Evolutionary conservation across 2,113 vertebrate genomes (phyloP).

Genomic region (Psittacus erithacus): DNA sequence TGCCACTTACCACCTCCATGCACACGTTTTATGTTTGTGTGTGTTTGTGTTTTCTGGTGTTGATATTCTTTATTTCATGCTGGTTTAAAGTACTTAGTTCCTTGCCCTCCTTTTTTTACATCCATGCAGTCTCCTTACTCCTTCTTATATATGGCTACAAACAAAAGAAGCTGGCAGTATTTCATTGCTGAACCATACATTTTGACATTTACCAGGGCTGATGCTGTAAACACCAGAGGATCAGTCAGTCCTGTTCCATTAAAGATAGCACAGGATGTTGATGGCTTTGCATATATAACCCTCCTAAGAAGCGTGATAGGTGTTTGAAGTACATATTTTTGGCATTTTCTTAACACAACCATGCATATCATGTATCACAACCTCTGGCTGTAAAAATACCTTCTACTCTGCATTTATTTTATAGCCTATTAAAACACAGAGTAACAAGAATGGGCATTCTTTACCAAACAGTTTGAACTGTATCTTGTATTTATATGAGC

Average conservation of each 20-base stretch:
- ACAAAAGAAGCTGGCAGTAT: not conserved
- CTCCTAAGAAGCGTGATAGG: not conserved
- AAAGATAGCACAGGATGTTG: not conserved
- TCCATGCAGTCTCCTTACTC: rapidly evolving
- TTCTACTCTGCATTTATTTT: slow-evolving; percentile 31
- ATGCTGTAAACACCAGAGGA: not conserved
- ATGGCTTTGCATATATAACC: not conserved
- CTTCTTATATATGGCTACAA: not conserved
- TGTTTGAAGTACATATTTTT: not conserved
- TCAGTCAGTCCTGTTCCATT: not conserved
- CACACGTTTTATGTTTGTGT: rapidly evolving
- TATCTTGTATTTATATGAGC: not conserved
- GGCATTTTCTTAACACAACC: not conserved
- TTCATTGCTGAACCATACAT: not conserved
- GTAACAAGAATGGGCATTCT: not conserved
- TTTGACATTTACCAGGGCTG: not conserved
- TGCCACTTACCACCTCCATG: not conserved
- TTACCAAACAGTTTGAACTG: not conserved
- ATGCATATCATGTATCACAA: not conserved
- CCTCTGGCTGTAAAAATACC: not conserved
- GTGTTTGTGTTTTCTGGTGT: not conserved
- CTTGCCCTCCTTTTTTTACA: not conserved
- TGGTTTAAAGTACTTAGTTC: not conserved
- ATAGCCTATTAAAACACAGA: not conserved
- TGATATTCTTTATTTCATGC: not conserved